phyloP scores from a whole-genome alignment of 1,140 invertebrate species.

The Proales similis region DNA sequence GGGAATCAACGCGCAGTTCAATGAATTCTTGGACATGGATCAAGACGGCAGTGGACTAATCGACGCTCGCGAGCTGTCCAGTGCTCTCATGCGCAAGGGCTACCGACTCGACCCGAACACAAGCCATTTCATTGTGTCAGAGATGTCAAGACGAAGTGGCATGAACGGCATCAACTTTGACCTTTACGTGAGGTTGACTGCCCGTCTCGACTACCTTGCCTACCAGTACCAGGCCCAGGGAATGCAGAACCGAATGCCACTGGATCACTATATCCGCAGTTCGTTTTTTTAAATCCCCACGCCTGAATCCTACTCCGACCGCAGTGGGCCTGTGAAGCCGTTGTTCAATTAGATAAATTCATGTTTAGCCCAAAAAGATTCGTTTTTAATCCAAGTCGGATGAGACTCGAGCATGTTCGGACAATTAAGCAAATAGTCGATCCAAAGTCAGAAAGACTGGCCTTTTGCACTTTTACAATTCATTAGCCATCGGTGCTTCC shows the following conservation, averaged over 20 bases:
- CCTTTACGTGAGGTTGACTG: conserved; percentile 3
- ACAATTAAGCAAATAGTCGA: too few relatives aligned
- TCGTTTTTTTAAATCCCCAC: conserved; percentile 37
- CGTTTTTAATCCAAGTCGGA: too few relatives aligned
- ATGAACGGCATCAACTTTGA: conserved; percentile 27
- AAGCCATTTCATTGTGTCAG: conserved; percentile 12
- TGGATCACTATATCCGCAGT: conserved; percentile 11
- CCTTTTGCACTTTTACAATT: too few relatives aligned
- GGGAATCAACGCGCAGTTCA: conserved; percentile 15
- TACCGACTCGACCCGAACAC: conserved; percentile 5
- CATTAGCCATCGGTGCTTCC: too few relatives aligned
- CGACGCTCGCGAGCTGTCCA: conserved; percentile 8
- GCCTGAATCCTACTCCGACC: too few relatives aligned
- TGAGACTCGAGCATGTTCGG: too few relatives aligned
- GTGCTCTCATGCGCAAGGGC: background rate
- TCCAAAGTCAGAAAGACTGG: too few relatives aligned
- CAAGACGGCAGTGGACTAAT: conserved; percentile 35
- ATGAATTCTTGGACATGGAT: conserved; percentile 35
- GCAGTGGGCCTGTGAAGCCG: too few relatives aligned
- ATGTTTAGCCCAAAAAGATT: too few relatives aligned
- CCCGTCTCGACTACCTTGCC: conserved; percentile 5
- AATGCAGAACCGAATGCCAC: conserved; percentile 20
- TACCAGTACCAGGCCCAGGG: too few relatives aligned
- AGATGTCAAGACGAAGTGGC: conserved; percentile 35
- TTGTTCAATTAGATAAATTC: too few relatives aligned